A percentile compares a stretch with the other conserved stretches of the same genome.
phyloP scores from a whole-genome alignment of 2,888 invertebrate species.

The Mesorhabditis sp. region DNA sequence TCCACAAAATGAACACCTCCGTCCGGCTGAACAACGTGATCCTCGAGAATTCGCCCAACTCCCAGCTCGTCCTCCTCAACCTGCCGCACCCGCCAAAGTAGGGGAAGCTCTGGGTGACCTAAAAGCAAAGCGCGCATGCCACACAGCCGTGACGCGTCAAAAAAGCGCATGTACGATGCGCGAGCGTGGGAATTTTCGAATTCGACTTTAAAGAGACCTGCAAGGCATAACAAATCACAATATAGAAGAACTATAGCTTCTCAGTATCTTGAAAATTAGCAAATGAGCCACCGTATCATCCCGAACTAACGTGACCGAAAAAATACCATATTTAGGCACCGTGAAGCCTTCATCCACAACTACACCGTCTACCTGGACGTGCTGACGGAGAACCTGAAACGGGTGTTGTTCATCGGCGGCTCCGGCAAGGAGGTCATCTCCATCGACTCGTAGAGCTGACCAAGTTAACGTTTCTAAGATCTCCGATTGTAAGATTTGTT shows the following conservation, averaged over 20 bases:
- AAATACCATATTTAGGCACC: conserved; percentile 15
- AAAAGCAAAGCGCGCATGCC: too few species aligned
- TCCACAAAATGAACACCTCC: conserved; percentile 96
- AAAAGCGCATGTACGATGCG: too few species aligned
- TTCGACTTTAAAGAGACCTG: too few species aligned
- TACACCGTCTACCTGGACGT: conserved; percentile 82
- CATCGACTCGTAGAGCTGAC: conserved; percentile 80
- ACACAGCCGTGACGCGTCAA: too few species aligned
- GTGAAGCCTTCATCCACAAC: conserved; percentile 30
- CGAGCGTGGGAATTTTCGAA: too few species aligned
- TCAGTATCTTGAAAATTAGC: too few species aligned
- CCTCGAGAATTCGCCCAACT: conserved; percentile 91
- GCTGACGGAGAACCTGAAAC: conserved; percentile 87
- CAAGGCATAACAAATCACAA: too few species aligned
- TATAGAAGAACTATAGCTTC: too few species aligned
- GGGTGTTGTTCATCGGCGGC: conserved; percentile 70
- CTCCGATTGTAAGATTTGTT: too few species aligned
- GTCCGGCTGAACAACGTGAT: conserved; percentile 96
- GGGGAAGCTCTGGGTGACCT: conserved; percentile 57
- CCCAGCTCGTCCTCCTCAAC: conserved; percentile 75
- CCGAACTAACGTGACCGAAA: too few species aligned
- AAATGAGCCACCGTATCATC: too few species aligned
- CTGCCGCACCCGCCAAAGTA: conserved; percentile 30
- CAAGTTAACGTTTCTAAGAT: too few species aligned
- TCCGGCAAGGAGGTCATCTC: conserved; percentile 97